phyloP scores from a whole-genome alignment of 2,888 invertebrate genomes.

The Phaonia tiefii region DNA sequence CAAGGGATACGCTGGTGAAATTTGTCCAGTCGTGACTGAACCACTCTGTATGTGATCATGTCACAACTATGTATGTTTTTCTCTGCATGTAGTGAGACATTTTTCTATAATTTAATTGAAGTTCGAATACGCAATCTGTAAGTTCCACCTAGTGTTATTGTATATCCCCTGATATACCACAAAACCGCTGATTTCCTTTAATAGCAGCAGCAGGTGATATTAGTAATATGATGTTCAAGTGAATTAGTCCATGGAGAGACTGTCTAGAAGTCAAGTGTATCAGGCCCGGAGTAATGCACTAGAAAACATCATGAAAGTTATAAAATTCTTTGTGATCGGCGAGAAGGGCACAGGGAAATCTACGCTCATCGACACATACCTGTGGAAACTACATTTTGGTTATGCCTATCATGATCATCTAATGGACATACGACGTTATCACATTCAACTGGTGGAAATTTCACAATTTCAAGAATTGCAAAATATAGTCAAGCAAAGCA shows the following conservation, averaged over 20 bases:
- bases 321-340: constrained; percentile 47
- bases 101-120: no score
- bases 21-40: no score
- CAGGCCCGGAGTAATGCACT: no score
- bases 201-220: not conserved
- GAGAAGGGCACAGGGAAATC: constrained; percentile 20
- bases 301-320: constrained; percentile 45
- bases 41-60: no score
- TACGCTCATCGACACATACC: constrained; percentile 35
- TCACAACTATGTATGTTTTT: no score
- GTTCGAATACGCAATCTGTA: no score
- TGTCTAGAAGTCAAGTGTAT: no score
- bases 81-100: no score
- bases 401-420: constrained; percentile 56
- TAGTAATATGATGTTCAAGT: not conserved
- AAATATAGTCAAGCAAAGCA: not conserved
- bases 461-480: constrained; percentile 21
- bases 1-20: no score
- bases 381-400: constrained; percentile 52
- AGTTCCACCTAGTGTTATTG: no score
- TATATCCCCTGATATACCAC: not conserved
- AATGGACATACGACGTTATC: constrained; percentile 38
- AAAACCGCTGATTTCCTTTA: not conserved
- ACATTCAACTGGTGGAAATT: constrained; percentile 33
- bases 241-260: no score